Conservation (phyloP, 2,797 vertebrate species). For the Psittacula derbiana region DNA sequence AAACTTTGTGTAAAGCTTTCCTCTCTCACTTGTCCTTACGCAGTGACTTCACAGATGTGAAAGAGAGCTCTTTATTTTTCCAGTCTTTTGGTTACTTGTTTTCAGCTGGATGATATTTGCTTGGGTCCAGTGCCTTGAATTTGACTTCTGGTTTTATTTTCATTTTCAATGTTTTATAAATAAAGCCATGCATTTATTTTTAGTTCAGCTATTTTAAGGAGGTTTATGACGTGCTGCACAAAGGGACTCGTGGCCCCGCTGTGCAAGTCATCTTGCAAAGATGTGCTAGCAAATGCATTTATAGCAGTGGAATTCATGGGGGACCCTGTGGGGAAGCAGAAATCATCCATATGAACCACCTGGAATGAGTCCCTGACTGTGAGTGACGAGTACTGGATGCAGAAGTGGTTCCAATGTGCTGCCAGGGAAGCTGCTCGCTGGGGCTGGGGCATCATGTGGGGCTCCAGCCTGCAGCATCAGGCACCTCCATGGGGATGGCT, state of each 20-base stretch:
- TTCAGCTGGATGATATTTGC: not conserved
- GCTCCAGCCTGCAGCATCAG: not conserved
- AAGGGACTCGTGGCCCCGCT: not conserved
- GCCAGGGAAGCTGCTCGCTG: not conserved
- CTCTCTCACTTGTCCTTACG: not conserved
- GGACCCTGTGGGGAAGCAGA: not conserved
- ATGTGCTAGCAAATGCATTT: not conserved
- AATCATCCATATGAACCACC: not conserved
- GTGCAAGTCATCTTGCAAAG: not conserved
- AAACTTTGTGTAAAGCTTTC: not conserved
- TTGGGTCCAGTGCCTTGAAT: not conserved
- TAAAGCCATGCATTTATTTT: not conserved
- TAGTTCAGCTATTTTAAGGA: not conserved
- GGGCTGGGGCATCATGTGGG: fast-evolving
- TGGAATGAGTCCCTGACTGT: not conserved
- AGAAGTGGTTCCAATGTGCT: not conserved
- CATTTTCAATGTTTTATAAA: not conserved
- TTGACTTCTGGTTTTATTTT: not conserved
- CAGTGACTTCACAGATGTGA: not conserved
- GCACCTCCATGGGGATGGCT: not conserved
- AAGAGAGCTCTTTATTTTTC: not conserved
- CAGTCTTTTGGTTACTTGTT: not conserved
- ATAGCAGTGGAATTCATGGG: not conserved
- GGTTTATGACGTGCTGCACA: not conserved
- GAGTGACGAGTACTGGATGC: not conserved